A percentile compares a stretch with the other conserved stretches of the same genome.
phyloP scores from a whole-genome alignment of 2,888 invertebrate species.

The Lathronympha strigana region DNA sequence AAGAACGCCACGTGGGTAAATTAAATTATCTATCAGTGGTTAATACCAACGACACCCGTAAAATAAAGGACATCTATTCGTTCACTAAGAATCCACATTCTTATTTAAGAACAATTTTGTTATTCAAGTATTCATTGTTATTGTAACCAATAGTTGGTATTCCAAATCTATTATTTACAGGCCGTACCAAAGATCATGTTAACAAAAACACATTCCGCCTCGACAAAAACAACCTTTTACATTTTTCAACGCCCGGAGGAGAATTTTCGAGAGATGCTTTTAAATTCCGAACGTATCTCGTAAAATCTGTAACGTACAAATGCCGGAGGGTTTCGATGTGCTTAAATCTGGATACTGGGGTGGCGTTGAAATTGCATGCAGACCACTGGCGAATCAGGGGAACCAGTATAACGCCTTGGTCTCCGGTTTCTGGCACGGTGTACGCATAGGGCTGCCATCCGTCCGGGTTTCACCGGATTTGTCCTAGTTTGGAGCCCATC shows the following conservation, averaged over 20 bases:
- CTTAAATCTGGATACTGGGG: constrained; percentile 36
- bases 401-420: background rate
- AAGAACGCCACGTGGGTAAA: too few relatives aligned
- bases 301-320: constrained; percentile 39
- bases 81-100: background rate
- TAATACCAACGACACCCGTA: constrained; percentile 35
- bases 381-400: background rate
- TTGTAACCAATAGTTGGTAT: constrained; percentile 10
- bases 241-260: constrained; percentile 36
- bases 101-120: background rate
- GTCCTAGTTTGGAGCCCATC: too few relatives aligned
- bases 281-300: constrained; percentile 38
- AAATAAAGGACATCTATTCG: background rate
- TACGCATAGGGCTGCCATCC: too few relatives aligned
- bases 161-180: constrained; percentile 28
- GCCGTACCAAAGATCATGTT: constrained; percentile 15
- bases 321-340: constrained; percentile 29
- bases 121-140: constrained; percentile 14
- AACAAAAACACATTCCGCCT: constrained; percentile 22
- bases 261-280: constrained; percentile 30
- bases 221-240: constrained; percentile 29
- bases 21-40: too few relatives aligned
- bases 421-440: too few relatives aligned
- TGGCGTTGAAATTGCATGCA: background rate
- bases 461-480: too few relatives aligned